Base-by-base conservation (phyloP, 2,888 invertebrate genomes). In the Geophilus truncorum region DNA sequence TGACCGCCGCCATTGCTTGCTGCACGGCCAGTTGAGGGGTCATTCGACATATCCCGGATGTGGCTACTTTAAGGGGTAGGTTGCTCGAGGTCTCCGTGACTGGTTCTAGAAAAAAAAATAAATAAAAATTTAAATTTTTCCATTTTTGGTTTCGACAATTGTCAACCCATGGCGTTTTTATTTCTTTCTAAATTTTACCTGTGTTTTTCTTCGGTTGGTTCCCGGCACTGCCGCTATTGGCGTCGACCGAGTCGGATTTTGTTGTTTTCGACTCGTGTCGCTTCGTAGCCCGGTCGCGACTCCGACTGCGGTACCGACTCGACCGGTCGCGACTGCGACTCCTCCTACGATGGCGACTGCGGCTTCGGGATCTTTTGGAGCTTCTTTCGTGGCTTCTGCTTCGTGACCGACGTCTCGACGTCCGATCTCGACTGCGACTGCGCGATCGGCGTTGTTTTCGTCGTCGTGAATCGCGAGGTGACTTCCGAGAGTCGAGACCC, bases 1-100 rank as follows among this genome's bases (percentile, higher is more conserved):
- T 87, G 86, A 87, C 86, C 23, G 86, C 87, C 62, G 87, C 87
- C 87, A 88, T 87, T 5, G 87, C 86, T 81, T 88, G 87, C 62
- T 87, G 84, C 4, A 87, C 84, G 4, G 86, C 87, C 84, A 86
- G 85, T 83, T 87, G 87, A 9, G 87, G 87, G 1, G 87, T 87
- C 23, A 87, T 85, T 7, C 84, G 83, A 15, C 85, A 83, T 6
- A 80, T 79, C 25, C 82, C 82, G 18, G 81, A 45, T 40, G 77
- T 81, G 23, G 82, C 76, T 62, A 81, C 82, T 78, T 85, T 85
- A 62, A 87, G 83, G 10, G 86, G 85, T 77, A 86, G 83, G 45
- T 82, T 83, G 57, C 85, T 85, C 23, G 85, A 85, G 81, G 84
- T 86, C 80, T 85, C 85, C 62, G 83, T 83, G 1, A 84, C 83